Evolutionary conservation across 2,113 vertebrate genomes (phyloP), one percentile per base, ranked within the genome.

Genomic region (Hydropotes inermis): DNA sequence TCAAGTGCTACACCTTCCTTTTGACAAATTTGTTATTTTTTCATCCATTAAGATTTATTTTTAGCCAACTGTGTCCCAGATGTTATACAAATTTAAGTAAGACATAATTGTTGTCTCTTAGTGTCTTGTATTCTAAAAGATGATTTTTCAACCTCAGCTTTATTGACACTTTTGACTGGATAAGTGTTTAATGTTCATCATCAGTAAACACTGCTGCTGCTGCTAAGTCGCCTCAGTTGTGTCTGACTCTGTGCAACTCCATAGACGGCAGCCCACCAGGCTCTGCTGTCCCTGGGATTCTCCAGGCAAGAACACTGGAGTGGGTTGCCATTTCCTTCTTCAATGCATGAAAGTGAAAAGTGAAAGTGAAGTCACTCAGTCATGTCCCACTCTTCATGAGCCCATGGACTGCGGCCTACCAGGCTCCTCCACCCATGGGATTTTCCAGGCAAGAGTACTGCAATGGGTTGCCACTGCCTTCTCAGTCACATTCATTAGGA

Each of bases 371-470:
- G 33, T 67, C 1, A 0, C 4, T 67, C 16, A 67, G 16, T n/a
- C 16, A 0, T n/a, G 33, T 67, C 16, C 33, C 1, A n/a, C 33
- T 67, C 16, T n/a, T n/a, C 2, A 15, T 0, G 7, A n/a, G 15
- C 7, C 61, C 30, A 9, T 17, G 61, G 47, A 50, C 47, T 14
- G 47, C 47, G 13, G 47, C 47, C 47, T 13, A 13, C 47, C 47
- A 50, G 47, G 47, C 47, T 14, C 12, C 47, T 50, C 47, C 12
- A 1, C 3, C 47, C 47, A 50, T 50, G 12, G 47, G 12, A 13
- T 50, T 50, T 50, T 50, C 47, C 12, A 50, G 47, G 47, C 47
- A 50, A 50, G 47, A 50, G 47, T 13, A 50, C 12, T 50, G 47
- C 12, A 50, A 3, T 50, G 47, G 12, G 47, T 13, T 50, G 47